These are phyloP conservation scores for Adelphocoris suturalis DNA, from an alignment of 2,888 invertebrate genomes.

Conservation along the genomic window DNA sequence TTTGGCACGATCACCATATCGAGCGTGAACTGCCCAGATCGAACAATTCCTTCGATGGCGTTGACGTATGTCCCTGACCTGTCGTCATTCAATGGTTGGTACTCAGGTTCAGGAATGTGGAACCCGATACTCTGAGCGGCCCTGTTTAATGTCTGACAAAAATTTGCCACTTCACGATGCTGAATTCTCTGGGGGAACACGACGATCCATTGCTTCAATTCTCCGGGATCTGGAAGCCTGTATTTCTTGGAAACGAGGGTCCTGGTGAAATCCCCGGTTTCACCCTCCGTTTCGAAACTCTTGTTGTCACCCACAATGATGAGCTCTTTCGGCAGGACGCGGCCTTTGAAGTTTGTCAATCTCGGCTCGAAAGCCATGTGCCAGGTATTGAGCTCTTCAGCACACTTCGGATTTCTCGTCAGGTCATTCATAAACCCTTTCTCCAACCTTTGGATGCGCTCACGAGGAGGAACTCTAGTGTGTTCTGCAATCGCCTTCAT, in stretches of 20 bases:
- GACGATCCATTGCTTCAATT: slow-evolving; percentile 78
- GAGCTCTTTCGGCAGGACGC: slow-evolving; percentile 84
- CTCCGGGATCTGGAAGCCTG: slow-evolving; percentile 4
- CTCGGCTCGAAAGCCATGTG: slow-evolving; percentile 83
- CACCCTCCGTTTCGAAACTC: slow-evolving; percentile 73
- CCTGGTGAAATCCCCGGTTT: slow-evolving; percentile 87
- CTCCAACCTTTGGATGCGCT: slow-evolving; percentile 83
- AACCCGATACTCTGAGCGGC: slow-evolving; percentile 80
- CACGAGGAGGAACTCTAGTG: slow-evolving; percentile 85
- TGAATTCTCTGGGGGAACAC: slow-evolving; percentile 76
- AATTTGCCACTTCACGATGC: slow-evolving; percentile 79
- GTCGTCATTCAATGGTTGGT: slow-evolving; percentile 82
- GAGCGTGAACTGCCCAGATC: background rate
- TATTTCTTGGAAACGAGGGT: slow-evolving; percentile 78
- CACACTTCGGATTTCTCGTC: slow-evolving; percentile 79
- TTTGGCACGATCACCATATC: slow-evolving; percentile 85
- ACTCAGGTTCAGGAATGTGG: slow-evolving; percentile 79
- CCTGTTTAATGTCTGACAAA: slow-evolving; percentile 79
- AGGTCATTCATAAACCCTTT: slow-evolving; percentile 84
- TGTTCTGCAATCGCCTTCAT: slow-evolving; percentile 87
- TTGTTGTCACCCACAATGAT: slow-evolving; percentile 81
- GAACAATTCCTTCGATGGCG: slow-evolving; percentile 80
- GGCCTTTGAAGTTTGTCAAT: slow-evolving; percentile 84
- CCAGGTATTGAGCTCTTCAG: slow-evolving; percentile 85
- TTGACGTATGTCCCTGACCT: slow-evolving; percentile 82